Conservation (phyloP, 2,888 invertebrate genomes). For the Zaprionus obscuricornis region DNA sequence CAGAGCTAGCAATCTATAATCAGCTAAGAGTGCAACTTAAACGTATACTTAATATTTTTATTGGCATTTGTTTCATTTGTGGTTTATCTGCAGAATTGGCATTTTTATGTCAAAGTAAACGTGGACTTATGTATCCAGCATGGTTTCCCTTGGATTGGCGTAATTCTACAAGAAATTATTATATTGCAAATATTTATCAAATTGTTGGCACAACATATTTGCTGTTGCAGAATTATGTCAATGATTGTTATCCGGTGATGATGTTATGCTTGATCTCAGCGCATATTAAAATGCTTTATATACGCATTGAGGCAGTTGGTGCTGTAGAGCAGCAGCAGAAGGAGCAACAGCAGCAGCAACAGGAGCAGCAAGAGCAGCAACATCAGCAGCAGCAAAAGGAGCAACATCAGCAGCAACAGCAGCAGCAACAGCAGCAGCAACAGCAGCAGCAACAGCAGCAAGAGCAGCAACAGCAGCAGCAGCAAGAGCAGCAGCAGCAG, state of each 20-base stretch:
- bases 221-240: slow-evolving; percentile 55
- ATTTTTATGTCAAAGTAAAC: slow-evolving; percentile 50
- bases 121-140: slow-evolving; percentile 66
- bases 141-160: slow-evolving; percentile 76
- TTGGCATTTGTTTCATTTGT: slow-evolving; percentile 48
- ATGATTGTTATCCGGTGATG: slow-evolving; percentile 68
- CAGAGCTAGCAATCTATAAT: slow-evolving; percentile 45
- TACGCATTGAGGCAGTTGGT: slow-evolving; percentile 61
- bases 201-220: slow-evolving; percentile 51
- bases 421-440: too few relatives aligned
- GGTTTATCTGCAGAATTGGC: slow-evolving; percentile 55
- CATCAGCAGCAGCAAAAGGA: too few relatives aligned
- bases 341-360: slow-evolving; percentile 23
- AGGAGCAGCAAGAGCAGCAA: too few relatives aligned
- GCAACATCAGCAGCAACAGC: too few relatives aligned
- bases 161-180: slow-evolving; percentile 49
- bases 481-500: too few relatives aligned
- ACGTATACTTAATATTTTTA: slow-evolving; percentile 39
- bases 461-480: too few relatives aligned
- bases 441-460: too few relatives aligned
- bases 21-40: slow-evolving; percentile 40
- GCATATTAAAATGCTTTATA: slow-evolving; percentile 61
- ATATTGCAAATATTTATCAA: slow-evolving; percentile 64
- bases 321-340: slow-evolving; percentile 1
- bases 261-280: slow-evolving; percentile 63